Conservation (phyloP, 2,797 vertebrate species). For the Morus bassanus region DNA sequence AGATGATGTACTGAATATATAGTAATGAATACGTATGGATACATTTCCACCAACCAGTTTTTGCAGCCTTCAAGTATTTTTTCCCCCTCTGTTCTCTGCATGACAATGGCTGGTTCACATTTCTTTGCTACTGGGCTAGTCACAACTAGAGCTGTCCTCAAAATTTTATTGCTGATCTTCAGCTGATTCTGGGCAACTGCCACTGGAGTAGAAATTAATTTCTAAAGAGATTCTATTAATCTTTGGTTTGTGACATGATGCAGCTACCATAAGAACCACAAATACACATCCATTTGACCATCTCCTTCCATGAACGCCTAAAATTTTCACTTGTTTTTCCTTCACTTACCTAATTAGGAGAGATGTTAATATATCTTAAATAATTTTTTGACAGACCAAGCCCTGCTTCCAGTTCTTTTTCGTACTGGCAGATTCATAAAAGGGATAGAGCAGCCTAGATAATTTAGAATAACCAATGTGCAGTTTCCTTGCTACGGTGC, state of each 20-base stretch:
- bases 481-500: background rate
- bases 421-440: background rate
- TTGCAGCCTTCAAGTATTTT: background rate
- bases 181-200: background rate
- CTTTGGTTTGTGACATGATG: background rate
- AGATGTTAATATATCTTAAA: background rate
- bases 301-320: background rate
- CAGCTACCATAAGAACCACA: background rate
- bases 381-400: background rate
- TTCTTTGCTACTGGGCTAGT: background rate
- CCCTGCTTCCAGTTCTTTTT: background rate
- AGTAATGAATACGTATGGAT: background rate
- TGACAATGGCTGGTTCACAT: background rate
- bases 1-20: background rate
- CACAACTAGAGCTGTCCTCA: background rate
- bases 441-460: background rate
- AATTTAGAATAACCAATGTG: background rate
- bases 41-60: conserved; percentile 16
- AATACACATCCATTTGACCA: background rate
- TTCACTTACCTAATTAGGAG: background rate
- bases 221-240: background rate
- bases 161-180: background rate
- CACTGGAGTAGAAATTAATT: background rate
- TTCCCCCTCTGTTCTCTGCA: background rate
- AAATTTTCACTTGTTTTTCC: background rate